phyloP scores from a whole-genome alignment of 2,113 vertebrate genomes.

The Monopterus albus region DNA sequence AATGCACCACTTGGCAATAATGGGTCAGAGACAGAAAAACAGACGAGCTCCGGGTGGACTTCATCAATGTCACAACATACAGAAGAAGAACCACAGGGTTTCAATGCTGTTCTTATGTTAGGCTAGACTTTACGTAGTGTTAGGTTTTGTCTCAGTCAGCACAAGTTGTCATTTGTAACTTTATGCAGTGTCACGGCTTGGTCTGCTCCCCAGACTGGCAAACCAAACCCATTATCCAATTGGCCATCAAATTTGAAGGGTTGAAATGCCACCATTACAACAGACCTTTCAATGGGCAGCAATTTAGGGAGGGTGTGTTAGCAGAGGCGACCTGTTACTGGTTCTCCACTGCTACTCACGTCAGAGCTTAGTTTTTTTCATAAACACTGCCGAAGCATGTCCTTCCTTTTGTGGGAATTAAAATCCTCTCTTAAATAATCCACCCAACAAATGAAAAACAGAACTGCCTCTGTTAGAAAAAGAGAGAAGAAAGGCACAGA shows the following conservation, averaged over 20 bases:
- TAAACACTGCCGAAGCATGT: conserved; percentile 58
- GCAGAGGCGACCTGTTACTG: conserved; percentile 61
- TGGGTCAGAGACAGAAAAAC: conserved; percentile 45
- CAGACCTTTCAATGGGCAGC: conserved; percentile 40
- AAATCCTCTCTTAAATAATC: conserved; percentile 47
- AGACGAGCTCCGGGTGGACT: conserved; percentile 36
- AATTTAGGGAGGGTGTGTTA: conserved; percentile 57
- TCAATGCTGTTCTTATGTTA: conserved; percentile 35
- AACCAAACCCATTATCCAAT: conserved; percentile 61
- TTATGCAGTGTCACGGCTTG: conserved; percentile 52
- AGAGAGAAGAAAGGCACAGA: conserved; percentile 39
- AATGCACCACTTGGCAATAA: conserved; percentile 33
- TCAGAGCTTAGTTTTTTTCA: conserved; percentile 68
- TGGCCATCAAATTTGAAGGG: conserved; percentile 33
- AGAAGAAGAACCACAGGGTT: conserved; percentile 19
- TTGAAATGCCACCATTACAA: conserved; percentile 57
- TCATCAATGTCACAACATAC: conserved; percentile 51
- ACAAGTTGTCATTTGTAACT: conserved; percentile 31
- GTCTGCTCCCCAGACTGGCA: conserved; percentile 44
- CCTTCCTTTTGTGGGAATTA: conserved; percentile 61
- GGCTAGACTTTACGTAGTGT: conserved; percentile 34
- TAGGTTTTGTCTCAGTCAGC: conserved; percentile 46
- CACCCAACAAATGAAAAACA: conserved; percentile 65
- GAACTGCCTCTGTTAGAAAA: conserved; percentile 23
- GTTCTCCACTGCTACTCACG: conserved; percentile 56